Percentiles rank a stretch among this genome's conserved stretches.
phyloP scores from a whole-genome alignment of 1,140 invertebrate genomes.

The Bombus superbus region DNA sequence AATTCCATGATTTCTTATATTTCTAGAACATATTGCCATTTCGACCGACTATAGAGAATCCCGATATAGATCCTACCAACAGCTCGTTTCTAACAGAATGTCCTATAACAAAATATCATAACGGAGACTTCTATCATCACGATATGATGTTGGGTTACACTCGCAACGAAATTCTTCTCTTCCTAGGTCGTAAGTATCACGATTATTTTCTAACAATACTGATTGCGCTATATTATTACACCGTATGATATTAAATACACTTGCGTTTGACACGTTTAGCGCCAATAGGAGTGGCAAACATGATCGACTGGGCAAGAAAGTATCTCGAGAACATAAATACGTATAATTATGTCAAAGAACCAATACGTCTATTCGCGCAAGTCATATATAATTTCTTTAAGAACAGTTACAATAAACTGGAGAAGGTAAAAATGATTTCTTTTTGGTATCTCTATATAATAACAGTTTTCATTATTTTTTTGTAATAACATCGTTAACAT shows the following conservation, averaged over 20 bases:
- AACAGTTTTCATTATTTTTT: too few species aligned
- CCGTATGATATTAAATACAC: too few species aligned
- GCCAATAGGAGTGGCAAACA: not conserved
- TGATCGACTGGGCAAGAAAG: not conserved
- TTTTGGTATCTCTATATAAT: not conserved
- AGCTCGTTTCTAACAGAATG: constrained; percentile 82
- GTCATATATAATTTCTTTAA: not conserved
- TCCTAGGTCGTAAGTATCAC: constrained; percentile 79
- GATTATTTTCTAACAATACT: too few species aligned
- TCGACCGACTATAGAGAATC: constrained; percentile 77
- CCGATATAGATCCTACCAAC: constrained; percentile 71
- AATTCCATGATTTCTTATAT: constrained; percentile 54
- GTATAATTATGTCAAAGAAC: fast-evolving
- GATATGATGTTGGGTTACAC: constrained; percentile 84
- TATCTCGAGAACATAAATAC: not conserved
- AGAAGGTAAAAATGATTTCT: not conserved
- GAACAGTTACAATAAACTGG: not conserved
- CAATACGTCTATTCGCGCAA: fast-evolving
- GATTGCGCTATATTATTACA: not conserved
- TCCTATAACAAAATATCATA: constrained; percentile 82
- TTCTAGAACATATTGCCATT: constrained; percentile 82
- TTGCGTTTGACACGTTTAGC: not conserved
- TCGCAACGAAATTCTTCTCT: constrained; percentile 83
- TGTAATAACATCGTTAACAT: not conserved
- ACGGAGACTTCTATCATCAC: constrained; percentile 82